A percentile compares a stretch with the other conserved stretches of the same genome.
These are phyloP conservation scores for Erpetoichthys calabaricus DNA, from an alignment of 2,797 vertebrate species.

Conservation along the genomic window DNA sequence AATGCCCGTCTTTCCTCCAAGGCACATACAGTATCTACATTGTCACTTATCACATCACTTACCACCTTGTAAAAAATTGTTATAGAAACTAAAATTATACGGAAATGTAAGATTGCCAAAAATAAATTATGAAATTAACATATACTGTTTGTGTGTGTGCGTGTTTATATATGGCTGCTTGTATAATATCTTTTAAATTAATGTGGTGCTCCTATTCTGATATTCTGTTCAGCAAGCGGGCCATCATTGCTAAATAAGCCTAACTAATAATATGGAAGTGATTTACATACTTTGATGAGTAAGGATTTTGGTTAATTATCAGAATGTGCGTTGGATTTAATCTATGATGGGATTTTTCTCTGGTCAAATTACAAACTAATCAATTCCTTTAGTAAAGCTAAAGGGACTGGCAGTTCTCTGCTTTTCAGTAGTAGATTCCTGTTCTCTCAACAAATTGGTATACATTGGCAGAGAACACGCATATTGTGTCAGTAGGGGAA, in stretches of 20 bases:
- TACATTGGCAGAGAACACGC: constrained; percentile 18
- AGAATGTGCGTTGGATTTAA: constrained; percentile 29
- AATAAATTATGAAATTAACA: too few relatives aligned
- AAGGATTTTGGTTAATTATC: constrained; percentile 42
- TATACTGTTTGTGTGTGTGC: too few relatives aligned
- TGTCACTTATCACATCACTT: too few relatives aligned
- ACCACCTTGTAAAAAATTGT: constrained; percentile 5
- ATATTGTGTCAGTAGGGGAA: constrained; percentile 23
- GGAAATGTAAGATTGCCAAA: too few relatives aligned
- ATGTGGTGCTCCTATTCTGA: too few relatives aligned
- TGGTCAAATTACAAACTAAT: constrained; percentile 29
- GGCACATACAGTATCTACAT: too few relatives aligned
- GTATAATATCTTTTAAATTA: too few relatives aligned
- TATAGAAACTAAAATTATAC: not conserved
- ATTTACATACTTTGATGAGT: constrained; percentile 35
- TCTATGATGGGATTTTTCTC: constrained; percentile 26
- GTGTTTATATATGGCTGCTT: too few relatives aligned
- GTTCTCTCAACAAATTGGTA: constrained; percentile 19
- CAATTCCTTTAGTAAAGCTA: constrained; percentile 25
- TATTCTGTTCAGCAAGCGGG: too few relatives aligned
- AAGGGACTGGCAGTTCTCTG: constrained; percentile 16
- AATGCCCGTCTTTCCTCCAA: too few relatives aligned
- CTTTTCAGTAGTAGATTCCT: constrained; percentile 19
- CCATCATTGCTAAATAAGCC: constrained; percentile 24
- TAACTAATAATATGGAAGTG: constrained; percentile 29